Percentiles rank a stretch among this genome's conserved stretches.
These are phyloP conservation scores for Caenorhabditis inopinata DNA, from an alignment of 1,140 invertebrate genomes.

Conservation along the genomic window DNA sequence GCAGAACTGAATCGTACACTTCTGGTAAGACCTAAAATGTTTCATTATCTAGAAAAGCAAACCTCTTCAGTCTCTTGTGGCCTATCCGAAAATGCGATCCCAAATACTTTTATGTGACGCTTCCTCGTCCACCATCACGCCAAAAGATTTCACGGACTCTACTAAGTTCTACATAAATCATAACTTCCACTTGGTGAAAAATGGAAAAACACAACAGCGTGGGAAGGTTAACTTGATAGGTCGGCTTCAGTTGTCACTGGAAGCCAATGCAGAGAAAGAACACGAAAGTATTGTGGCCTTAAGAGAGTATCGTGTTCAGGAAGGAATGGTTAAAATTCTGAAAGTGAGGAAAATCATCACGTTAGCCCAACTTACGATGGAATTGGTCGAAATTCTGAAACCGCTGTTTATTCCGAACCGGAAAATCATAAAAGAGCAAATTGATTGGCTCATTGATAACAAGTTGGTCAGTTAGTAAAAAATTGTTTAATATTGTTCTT, in stretches of 20 bases:
- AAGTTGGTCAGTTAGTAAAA: conserved; percentile 72
- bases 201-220: conserved; percentile 45
- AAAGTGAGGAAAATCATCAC: conserved; percentile 93
- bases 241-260: conserved; percentile 73
- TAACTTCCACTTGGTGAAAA: conserved; percentile 81
- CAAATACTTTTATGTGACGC: conserved; percentile 80
- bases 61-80: conserved; percentile 81
- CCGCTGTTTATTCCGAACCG: conserved; percentile 98
- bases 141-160: conserved; percentile 82
- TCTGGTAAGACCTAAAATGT: conserved; percentile 72
- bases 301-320: conserved; percentile 39
- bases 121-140: conserved; percentile 77
- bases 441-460: conserved; percentile 98
- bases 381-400: conserved; percentile 94
- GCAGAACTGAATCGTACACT: conserved; percentile 90
- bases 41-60: too few species aligned
- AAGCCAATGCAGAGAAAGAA: conserved; percentile 73
- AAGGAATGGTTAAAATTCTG: conserved; percentile 73
- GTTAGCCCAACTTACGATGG: conserved; percentile 88
- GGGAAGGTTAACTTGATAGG: conserved; percentile 50
- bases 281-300: conserved; percentile 38
- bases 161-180: conserved; percentile 95
- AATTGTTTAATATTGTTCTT: not conserved
- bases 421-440: conserved; percentile 98
- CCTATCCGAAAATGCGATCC: conserved; percentile 90